Base-by-base conservation (phyloP, 2,113 vertebrate genomes). In the Hydropotes inermis region DNA sequence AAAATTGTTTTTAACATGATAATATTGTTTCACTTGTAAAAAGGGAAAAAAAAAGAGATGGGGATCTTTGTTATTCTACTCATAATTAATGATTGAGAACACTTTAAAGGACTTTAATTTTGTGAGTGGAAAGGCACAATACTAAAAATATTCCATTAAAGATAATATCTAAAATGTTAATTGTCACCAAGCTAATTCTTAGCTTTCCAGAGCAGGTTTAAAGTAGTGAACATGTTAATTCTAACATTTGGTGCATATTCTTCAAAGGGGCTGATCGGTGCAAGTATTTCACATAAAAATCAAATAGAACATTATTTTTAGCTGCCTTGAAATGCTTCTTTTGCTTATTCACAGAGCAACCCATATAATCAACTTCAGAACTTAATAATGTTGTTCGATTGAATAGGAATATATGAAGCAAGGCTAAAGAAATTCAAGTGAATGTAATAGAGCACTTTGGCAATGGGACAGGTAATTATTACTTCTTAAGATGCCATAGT, bases 291-390 rank as follows among this genome's bases (percentile, higher is more conserved):
- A 87, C 6, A 64, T 96, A 95, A 95, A 95, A 97, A 43, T 96
- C 85, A 96, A 97, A 82, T 50, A 90, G 78, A 96, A 94, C 7
- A 30, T 97, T 98, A 98, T 98, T 98, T 99, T 99, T 98, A 98
- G 98, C 87, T 97, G 70, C 88, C 95, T 98, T 98, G 74, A 98
- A 98, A 87, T 83, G 21, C 12, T 98, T 79, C 30, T 82, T 98
- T 81, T 17, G 61, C 87, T 91, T 97, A 95, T 95, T 98, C 98
- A 98, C 91, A 98, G 98, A 87, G 90, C 94, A 97, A 74, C 94
- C 95, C 95, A 87, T 98, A 94, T 97, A 98, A 99, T 99, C 98
- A 99, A 60, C 97, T 98, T 98, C 95, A 98, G 95, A 98, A 97
- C 83, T 96, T 98, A 98, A 98, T 97, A 98, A 96, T 85, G 98